Evolutionary conservation across 2,797 vertebrate genomes (phyloP), one percentile per base, ranked within the genome.

Genomic region (Sebastes steindachneri): DNA sequence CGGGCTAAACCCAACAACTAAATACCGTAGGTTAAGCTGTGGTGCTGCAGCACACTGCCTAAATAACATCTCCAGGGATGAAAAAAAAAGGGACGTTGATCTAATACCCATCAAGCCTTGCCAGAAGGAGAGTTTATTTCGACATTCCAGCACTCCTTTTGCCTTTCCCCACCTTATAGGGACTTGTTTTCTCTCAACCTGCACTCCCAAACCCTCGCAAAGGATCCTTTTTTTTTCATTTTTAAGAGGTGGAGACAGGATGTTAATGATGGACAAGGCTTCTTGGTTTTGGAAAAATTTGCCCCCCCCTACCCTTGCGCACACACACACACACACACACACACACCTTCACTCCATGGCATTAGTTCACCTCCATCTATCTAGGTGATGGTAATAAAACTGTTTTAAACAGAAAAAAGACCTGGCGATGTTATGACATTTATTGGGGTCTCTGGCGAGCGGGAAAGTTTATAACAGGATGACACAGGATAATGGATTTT

Each of bases 161-260:
- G 23, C 62, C 26, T 81, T 75, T 81, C 71, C 84, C 72, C 75
- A 57, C 90, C 90, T 91, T 95, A 91, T 94, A 93, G 83, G 93
- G 95, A 89, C 86, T 92, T 93, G 88, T 89, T 92, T 90, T 87
- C 73, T 86, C 75, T 87, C 85, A 88, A 88, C 84, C 85, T 91
- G 85, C 57, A 55, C 83, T 89, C 82, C 58, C 71, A 73, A 68
- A 26, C 67, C 45, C 64, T 85, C 14, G 11, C 86, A 90, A 88
- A 91, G 84, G 82, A 80, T 87, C 41, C 37, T 77, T 83, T 85
- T 91, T 41, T 41, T 41, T 3, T 79, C 79, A 76, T 86, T 85
- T 91, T 82, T 86, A 92, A 89, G 83, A 90, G 84, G 76, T 87
- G 69, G 70, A 77, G 85, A 86, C 84, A 87, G 86, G 90, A 93